Conservation (phyloP, 2,888 invertebrate species). For the Pyrrhosoma nymphula region DNA sequence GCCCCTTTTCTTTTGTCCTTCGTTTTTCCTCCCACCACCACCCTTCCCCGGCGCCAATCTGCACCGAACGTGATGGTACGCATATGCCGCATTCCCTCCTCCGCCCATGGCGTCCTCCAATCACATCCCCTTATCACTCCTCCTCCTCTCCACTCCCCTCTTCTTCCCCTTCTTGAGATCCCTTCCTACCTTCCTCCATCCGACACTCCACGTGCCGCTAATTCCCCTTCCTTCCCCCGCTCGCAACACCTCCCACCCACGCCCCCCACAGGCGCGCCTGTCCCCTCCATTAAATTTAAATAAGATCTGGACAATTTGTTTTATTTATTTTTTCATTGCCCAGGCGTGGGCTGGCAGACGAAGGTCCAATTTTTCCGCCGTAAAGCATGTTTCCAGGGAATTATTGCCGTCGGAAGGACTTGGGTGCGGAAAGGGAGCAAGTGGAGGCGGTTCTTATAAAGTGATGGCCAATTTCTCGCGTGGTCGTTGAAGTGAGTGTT, state of each 20-base stretch:
- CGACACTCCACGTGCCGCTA: neutral
- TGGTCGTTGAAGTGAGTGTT: neutral
- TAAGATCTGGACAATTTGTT: neutral
- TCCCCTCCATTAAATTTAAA: constrained; percentile 41
- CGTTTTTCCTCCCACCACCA: neutral
- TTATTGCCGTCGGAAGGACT: neutral
- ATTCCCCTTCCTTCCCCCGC: neutral
- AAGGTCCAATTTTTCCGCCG: neutral
- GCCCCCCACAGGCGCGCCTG: neutral
- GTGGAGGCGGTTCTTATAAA: neutral
- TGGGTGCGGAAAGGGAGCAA: neutral
- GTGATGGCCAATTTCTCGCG: neutral
- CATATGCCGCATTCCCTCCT: neutral
- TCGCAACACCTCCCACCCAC: neutral
- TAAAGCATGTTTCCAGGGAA: neutral
- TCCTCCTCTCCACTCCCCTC: neutral
- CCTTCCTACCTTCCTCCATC: neutral
- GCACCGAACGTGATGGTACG: neutral
- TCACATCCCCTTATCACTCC: neutral
- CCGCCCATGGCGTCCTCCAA: neutral
- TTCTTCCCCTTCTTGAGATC: neutral
- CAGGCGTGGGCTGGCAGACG: neutral
- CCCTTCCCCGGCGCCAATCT: neutral
- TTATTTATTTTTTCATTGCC: neutral
- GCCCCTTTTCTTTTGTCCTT: neutral